phyloP scores from a whole-genome alignment of 1,140 invertebrate genomes.

The Eriocheir sinensis region DNA sequence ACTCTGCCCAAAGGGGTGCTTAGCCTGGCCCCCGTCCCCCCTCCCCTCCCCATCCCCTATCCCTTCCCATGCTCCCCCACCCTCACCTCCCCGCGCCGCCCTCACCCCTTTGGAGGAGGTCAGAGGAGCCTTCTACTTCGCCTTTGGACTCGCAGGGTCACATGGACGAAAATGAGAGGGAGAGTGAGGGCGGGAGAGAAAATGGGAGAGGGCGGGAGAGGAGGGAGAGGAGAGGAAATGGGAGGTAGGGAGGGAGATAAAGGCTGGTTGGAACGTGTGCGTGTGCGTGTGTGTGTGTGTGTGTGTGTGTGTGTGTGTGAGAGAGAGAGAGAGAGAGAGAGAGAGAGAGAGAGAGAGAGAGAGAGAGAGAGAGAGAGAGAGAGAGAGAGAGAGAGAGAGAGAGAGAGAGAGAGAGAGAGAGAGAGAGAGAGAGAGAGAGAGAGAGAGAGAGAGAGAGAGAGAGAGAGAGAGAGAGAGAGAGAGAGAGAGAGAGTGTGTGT shows the following conservation, averaged over 20 bases:
- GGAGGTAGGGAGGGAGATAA: neutral
- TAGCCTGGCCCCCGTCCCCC: neutral
- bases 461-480: too few species aligned
- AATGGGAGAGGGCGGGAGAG: neutral
- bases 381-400: neutral
- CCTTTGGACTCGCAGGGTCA: neutral
- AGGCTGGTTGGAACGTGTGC: neutral
- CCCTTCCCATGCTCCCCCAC: neutral
- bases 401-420: neutral
- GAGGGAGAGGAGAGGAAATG: neutral
- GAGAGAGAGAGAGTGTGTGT: too few species aligned
- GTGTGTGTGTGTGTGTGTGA: too few species aligned
- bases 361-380: neutral
- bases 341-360: neutral
- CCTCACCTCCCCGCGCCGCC: neutral
- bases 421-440: too few species aligned
- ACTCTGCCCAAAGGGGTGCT: neutral
- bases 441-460: too few species aligned
- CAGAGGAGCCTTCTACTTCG: neutral
- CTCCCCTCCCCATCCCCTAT: neutral
- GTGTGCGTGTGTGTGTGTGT: neutral
- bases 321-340: neutral
- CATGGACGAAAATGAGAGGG: neutral
- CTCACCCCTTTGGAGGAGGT: neutral
- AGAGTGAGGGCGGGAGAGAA: conserved; percentile 10